Base-by-base conservation (phyloP, 1,140 invertebrate species). In the Aphelenchoides besseyi region DNA sequence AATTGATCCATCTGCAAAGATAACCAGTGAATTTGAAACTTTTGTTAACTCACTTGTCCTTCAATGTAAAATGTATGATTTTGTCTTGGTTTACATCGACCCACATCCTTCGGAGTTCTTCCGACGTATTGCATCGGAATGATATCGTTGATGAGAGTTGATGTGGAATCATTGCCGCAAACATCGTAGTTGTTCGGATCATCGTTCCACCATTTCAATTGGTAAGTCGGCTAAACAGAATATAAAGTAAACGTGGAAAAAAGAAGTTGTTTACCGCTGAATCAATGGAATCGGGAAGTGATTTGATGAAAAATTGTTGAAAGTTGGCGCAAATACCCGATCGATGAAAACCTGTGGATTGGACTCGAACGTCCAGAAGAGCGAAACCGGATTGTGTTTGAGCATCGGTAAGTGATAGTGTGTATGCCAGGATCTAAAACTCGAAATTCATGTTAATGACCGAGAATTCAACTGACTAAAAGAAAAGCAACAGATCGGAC, bases 1-100 rank as follows among this genome's bases (percentile, higher is more conserved):
- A 82, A 36, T 16, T 37, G 5, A 36, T 74, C 70, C n/a, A 82
- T 55, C 79, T 80, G 33, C 69, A 70, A 68, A 36, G 0, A 66
- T 1, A n/a, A 29, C 12, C 12, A 66, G 63, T 2, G 12, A 66
- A 66, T 35, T 53, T 59, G n/a, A 41, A 41, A 41, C 5, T n/a
- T 5, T 41, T 41, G 5, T 59, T 8, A 33, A 59, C 5, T 5
- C 5, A 66, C 63, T 33, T 66, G 63, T 32, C 26, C 63, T 53
- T 66, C 35, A n/a, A 18, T 63, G 54, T 69, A 72, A 29, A 33
- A 18, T 2, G 32, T 72, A 32, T 35, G 32, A 68, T 66, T 32
- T 33, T 64, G 67, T 32, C 66, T 28, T 74, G 68, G 33, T 55
- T 18, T 5, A 23, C 73, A 71, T 62, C 37, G 18, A 36, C 3